A percentile compares a stretch with the other conserved stretches of the same genome.
These are phyloP conservation scores for Chelonus insularis DNA, from an alignment of 1,140 invertebrate genomes.

Conservation along the genomic window DNA sequence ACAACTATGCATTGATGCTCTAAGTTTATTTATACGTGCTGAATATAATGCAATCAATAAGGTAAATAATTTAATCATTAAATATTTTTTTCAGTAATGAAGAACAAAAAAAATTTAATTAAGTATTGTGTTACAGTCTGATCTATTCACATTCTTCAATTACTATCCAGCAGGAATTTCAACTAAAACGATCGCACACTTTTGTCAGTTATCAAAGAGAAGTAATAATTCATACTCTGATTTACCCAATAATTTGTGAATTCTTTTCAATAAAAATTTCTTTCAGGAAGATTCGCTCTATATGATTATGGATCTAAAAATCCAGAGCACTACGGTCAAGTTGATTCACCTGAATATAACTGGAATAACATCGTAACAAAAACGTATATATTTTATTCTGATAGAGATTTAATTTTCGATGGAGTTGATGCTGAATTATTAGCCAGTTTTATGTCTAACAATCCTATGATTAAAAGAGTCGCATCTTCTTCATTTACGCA, in stretches of 20 bases:
- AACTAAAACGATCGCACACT: too few species aligned
- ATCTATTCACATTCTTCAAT: too few species aligned
- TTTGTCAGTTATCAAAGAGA: too few species aligned
- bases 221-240: too few species aligned
- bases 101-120: too few species aligned
- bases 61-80: too few species aligned
- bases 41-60: too few species aligned
- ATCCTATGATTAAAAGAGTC: background rate
- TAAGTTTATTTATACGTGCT: too few species aligned
- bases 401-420: constrained; percentile 11
- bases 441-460: background rate
- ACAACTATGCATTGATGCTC: too few species aligned
- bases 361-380: constrained; percentile 28
- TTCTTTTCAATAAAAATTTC: background rate
- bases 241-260: background rate
- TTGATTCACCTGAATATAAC: constrained; percentile 53
- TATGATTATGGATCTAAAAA: constrained; percentile 57
- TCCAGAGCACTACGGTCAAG: constrained; percentile 48
- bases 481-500: background rate
- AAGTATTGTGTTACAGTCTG: too few species aligned
- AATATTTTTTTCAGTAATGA: too few species aligned
- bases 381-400: constrained; percentile 11
- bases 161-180: too few species aligned
- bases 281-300: constrained; percentile 33
- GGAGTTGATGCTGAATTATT: background rate